phyloP scores from a whole-genome alignment of 2,888 invertebrate species.

The Pammene aurita region DNA sequence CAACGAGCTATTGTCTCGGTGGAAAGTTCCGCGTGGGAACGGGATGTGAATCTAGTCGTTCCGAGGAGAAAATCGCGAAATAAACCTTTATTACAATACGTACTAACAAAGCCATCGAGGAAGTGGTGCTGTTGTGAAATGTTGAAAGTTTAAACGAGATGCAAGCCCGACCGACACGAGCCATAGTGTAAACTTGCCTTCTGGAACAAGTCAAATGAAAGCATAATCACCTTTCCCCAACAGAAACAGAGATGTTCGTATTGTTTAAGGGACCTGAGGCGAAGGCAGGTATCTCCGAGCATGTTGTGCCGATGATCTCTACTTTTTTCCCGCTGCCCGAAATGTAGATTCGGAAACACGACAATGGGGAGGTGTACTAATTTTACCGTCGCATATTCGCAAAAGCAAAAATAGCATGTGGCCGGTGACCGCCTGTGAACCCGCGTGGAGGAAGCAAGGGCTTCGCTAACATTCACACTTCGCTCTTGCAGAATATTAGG shows the following conservation, averaged over 20 bases:
- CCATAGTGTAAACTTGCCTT: conserved; percentile 2
- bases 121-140: conserved; percentile 31
- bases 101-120: conserved; percentile 37
- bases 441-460: conserved; percentile 37
- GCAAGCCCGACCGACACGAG: not conserved
- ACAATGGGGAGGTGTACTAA: conserved; percentile 29
- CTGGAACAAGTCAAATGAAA: conserved; percentile 10
- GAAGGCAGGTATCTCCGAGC: not conserved
- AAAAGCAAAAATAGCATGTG: conserved; percentile 35
- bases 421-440: conserved; percentile 38
- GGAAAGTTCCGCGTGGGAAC: conserved; percentile 77
- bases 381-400: conserved; percentile 26
- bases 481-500: conserved; percentile 30
- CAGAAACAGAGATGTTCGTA: not conserved
- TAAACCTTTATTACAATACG: conserved; percentile 51
- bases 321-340: not conserved
- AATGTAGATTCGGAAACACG: not conserved
- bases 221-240: not conserved
- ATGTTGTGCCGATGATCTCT: not conserved
- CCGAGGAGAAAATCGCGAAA: conserved; percentile 69
- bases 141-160: conserved; percentile 12
- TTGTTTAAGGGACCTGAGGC: not conserved
- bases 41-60: conserved; percentile 56
- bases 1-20: conserved; percentile 73
- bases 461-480: conserved; percentile 31